Percentiles rank a stretch among this genome's conserved stretches.
Conservation (phyloP, 2,888 invertebrate species). For the Allygus modestus region DNA sequence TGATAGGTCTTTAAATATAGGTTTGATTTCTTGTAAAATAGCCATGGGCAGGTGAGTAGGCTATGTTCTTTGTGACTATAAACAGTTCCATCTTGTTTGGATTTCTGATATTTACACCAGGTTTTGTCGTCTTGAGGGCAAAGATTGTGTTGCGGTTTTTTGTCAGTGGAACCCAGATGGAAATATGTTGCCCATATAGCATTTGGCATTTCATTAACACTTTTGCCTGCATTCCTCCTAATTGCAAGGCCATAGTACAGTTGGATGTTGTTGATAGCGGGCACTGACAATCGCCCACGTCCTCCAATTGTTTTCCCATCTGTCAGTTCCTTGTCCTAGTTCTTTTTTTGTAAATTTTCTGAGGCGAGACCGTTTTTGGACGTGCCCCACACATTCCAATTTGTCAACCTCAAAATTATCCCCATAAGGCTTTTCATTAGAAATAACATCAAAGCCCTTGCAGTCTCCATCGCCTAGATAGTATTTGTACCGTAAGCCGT, state of each 20-base stretch:
- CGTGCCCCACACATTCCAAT: too few species aligned
- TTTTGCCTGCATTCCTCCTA: constrained; percentile 63
- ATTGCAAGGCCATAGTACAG: too few species aligned
- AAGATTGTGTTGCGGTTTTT: constrained; percentile 66
- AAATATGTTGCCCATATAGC: constrained; percentile 19
- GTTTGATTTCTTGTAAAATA: too few species aligned
- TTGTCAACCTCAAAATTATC: constrained; percentile 60
- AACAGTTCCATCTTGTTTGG: too few species aligned
- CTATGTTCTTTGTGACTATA: too few species aligned
- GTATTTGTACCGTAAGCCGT: too few species aligned
- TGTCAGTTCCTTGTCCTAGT: too few species aligned
- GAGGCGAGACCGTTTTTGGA: too few species aligned
- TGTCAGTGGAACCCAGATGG: constrained; percentile 62
- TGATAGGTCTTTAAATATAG: too few species aligned
- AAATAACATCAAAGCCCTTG: constrained; percentile 49
- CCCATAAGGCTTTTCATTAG: too few species aligned
- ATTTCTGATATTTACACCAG: too few species aligned
- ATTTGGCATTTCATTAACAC: background rate
- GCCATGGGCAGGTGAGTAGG: too few species aligned
- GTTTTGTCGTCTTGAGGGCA: constrained; percentile 68
- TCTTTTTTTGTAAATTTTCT: constrained; percentile 39
- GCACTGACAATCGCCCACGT: constrained; percentile 68
- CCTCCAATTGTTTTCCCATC: constrained; percentile 66
- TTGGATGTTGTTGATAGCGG: constrained; percentile 68
- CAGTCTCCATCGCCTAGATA: constrained; percentile 63